These are phyloP conservation scores for Microtus ochrogaster DNA, from an alignment of 2,113 vertebrate genomes.

Conservation along the genomic window DNA sequence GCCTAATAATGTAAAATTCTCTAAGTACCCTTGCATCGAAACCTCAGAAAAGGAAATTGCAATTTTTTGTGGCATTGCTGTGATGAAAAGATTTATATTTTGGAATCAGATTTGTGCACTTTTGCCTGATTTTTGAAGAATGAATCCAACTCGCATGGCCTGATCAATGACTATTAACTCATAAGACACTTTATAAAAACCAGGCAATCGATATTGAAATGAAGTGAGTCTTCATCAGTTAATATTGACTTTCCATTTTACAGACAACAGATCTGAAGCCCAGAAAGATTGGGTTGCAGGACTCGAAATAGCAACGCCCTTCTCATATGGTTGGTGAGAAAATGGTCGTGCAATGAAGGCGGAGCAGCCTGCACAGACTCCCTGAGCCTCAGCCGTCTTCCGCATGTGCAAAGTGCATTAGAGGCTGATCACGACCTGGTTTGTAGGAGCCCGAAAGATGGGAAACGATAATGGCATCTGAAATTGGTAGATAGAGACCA, in stretches of 20 bases:
- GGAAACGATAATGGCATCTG: not conserved
- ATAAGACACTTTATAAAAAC: not conserved
- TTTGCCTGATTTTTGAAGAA: constrained; percentile 12
- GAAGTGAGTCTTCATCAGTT: not conserved
- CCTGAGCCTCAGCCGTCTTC: not conserved
- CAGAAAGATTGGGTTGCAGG: not conserved
- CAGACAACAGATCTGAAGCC: not conserved
- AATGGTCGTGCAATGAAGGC: not conserved
- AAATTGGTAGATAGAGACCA: not conserved
- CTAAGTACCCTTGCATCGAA: not conserved
- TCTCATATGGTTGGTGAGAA: constrained; percentile 33
- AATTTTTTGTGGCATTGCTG: not conserved
- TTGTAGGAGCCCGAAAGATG: not conserved
- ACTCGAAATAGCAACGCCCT: constrained; percentile 30
- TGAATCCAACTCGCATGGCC: not conserved
- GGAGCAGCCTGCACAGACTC: not conserved
- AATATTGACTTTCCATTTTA: constrained; percentile 17
- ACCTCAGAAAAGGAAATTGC: not conserved
- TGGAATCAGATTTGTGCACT: not conserved
- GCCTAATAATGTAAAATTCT: not conserved
- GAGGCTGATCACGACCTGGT: not conserved
- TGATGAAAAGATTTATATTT: not conserved
- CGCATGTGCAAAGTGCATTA: not conserved
- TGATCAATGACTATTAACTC: not conserved
- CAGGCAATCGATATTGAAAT: not conserved